Base-by-base conservation (phyloP, 2,888 invertebrate genomes). In the Chrysolina oricalcia region DNA sequence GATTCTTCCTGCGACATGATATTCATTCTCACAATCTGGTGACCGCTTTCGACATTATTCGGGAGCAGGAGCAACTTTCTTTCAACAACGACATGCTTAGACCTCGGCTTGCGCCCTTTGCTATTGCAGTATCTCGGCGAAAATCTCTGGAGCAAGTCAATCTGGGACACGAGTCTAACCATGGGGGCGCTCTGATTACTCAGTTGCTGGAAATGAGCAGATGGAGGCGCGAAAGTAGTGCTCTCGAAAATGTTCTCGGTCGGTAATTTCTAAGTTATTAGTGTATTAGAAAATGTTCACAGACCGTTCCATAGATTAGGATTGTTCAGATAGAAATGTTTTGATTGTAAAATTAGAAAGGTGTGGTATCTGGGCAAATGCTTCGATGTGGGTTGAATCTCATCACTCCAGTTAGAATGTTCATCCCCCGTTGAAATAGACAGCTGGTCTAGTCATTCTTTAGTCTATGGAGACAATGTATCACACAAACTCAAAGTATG, bases 31-130 rank as follows among this genome's bases (percentile, higher is more conserved):
- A 89, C 88, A 68, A 89, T 87, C 69, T 89, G 87, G 86, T 85
- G 91, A 84, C 87, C 91, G 86, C 84, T 91, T 86, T 85, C 86
- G 1, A 84, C 77, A 62, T 87, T 86, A 81, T 91, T 91, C 0
- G 94, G 93, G 82, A 94, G 90, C 59, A 94, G 87, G 19, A 94
- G 94, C 81, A 95, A 89, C 84, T 94, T 91, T 8, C 96, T 89
- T 87, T 95, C 95, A 23, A 96, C 94, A 0, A 96, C 93, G 5
- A 95, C 93, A 83, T 93, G 93, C 81, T 91, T 91, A 53, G 90
- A 81, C 63, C 89, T 87, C 6, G 88, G 87, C 63, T 88, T 82
- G 19, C 90, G 83, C 59, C 90, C 90, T 74, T 87, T 87, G 48
- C 90, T 85, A 75, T 88, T 88, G 76, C 87, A 88, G 81, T 88